phyloP scores from a whole-genome alignment of 2,797 vertebrate species.

The Poecilia velifera region DNA sequence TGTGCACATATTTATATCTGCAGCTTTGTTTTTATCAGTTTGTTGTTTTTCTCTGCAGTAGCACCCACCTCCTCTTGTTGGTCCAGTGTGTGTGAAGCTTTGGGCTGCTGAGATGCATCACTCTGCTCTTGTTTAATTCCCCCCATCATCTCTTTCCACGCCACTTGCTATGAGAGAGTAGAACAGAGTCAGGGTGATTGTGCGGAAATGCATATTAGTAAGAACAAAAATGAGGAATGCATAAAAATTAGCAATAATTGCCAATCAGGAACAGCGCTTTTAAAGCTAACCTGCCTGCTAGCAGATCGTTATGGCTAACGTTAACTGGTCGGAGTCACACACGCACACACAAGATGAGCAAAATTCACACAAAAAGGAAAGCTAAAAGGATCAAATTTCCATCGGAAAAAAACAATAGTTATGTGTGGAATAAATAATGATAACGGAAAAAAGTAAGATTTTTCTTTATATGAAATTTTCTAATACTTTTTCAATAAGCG shows the following conservation, averaged over 20 bases:
- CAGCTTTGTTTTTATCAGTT: background rate
- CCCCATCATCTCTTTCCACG: constrained; percentile 77
- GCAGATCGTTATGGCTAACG: constrained; percentile 48
- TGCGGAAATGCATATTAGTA: background rate
- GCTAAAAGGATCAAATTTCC: background rate
- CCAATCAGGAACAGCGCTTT: background rate
- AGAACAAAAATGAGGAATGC: background rate
- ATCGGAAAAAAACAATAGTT: background rate
- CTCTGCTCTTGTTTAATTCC: constrained; percentile 93
- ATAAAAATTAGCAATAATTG: background rate
- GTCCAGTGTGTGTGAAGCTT: constrained; percentile 69
- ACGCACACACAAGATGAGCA: constrained; percentile 24
- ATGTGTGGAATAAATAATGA: background rate
- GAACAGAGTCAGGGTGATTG: background rate
- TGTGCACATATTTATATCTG: background rate
- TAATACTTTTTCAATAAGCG: constrained; percentile 32
- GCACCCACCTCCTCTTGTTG: constrained; percentile 86
- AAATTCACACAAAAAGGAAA: constrained; percentile 21
- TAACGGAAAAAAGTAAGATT: background rate
- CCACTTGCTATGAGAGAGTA: background rate
- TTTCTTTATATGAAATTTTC: background rate
- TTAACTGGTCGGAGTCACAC: constrained; percentile 37
- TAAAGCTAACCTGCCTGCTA: constrained; percentile 61
- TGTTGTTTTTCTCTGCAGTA: background rate
- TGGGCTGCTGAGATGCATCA: constrained; percentile 79